phyloP scores from a whole-genome alignment of 1,140 invertebrate species.

The Caerostris darwini region DNA sequence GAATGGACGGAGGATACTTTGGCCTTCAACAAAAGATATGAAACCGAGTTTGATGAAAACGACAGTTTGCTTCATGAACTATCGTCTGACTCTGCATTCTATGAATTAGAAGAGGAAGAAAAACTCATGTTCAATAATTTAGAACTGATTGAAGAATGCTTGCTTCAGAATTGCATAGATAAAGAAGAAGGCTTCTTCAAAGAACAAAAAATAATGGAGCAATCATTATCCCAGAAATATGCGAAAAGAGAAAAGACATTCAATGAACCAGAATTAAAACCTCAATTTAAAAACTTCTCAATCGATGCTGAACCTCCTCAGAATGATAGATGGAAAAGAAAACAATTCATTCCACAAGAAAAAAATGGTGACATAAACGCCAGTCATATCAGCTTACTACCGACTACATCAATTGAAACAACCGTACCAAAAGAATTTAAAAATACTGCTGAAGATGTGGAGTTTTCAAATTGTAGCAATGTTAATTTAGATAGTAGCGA shows the following conservation, averaged over 20 bases:
- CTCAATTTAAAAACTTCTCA: not conserved
- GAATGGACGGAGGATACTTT: not conserved
- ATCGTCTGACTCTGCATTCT: not conserved
- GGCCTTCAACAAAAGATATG: not conserved
- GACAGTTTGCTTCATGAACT: not conserved
- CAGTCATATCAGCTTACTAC: no score
- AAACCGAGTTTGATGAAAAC: not conserved
- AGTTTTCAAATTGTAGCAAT: not conserved
- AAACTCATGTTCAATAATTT: not conserved
- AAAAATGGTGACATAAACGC: not conserved
- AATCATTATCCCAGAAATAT: not conserved
- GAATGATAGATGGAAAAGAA: not conserved
- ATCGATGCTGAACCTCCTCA: not conserved
- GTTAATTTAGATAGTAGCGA: not conserved
- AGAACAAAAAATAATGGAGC: not conserved
- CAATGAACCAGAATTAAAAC: not conserved
- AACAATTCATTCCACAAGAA: not conserved
- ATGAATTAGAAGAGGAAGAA: not conserved
- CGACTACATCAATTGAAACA: not conserved
- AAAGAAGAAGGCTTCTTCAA: not conserved
- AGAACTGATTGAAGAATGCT: not conserved
- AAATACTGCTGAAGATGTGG: not conserved
- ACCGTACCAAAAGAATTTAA: not conserved
- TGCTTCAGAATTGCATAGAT: not conserved
- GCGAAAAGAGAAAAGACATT: not conserved